These are phyloP conservation scores for Typhlichthys eigenmanni DNA, from an alignment of 2,797 vertebrate species.

Conservation along the genomic window DNA sequence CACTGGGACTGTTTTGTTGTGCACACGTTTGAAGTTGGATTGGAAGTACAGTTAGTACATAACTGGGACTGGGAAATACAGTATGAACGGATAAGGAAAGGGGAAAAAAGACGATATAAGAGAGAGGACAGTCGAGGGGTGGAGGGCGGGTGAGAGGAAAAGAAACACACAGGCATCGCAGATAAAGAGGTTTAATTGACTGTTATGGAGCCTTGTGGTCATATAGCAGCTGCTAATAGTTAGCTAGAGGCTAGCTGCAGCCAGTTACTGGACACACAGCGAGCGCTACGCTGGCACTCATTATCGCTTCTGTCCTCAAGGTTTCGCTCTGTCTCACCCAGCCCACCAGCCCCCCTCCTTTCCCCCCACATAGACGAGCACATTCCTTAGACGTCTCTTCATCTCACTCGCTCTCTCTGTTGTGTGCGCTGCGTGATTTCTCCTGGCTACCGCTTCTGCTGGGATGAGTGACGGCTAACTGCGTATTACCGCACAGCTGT, in stretches of 20 bases:
- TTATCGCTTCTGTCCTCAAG: constrained; percentile 55
- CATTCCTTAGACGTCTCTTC: constrained; percentile 26
- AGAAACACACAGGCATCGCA: constrained; percentile 50
- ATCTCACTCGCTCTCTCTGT: constrained; percentile 36
- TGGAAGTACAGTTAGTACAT: no score
- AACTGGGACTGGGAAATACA: background rate
- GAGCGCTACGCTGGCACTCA: constrained; percentile 69
- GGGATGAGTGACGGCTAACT: background rate
- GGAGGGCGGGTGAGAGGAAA: constrained; percentile 57
- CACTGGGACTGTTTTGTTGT: constrained; percentile 21
- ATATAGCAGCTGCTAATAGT: constrained; percentile 12
- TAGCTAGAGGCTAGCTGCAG: constrained; percentile 71
- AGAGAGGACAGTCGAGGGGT: constrained; percentile 65
- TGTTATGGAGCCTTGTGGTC: constrained; percentile 81
- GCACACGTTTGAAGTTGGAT: background rate
- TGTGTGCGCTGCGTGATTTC: background rate
- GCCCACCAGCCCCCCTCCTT: constrained; percentile 4
- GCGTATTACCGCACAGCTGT: no score
- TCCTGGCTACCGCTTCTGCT: background rate
- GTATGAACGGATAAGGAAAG: constrained; percentile 16
- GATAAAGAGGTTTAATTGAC: constrained; percentile 93
- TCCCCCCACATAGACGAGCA: background rate
- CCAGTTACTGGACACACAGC: constrained; percentile 63
- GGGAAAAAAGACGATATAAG: constrained; percentile 11
- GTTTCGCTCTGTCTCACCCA: background rate